Conservation (phyloP, 2,888 invertebrate genomes). For the Caenorhabditis sp. region DNA sequence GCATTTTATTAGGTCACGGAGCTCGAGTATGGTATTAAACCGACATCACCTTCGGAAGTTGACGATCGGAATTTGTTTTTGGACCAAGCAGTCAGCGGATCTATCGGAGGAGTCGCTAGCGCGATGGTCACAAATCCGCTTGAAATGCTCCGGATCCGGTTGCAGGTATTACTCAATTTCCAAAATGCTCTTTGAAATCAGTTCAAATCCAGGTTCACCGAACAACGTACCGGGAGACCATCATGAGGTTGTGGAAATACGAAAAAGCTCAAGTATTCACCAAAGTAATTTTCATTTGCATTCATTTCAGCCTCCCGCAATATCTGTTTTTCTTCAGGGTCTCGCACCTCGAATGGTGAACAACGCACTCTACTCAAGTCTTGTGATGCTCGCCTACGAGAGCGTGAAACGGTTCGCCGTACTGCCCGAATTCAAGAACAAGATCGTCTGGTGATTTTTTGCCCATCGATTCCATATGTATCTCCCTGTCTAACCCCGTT, state of each 20-base stretch:
- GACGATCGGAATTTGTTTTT: constrained; percentile 69
- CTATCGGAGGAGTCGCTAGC: constrained; percentile 72
- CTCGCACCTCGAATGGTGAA: constrained; percentile 74
- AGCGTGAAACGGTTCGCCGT: constrained; percentile 73
- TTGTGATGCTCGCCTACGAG: constrained; percentile 76
- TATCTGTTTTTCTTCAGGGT: constrained; percentile 65
- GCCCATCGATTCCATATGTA: constrained; percentile 23
- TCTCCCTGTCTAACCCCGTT: constrained; percentile 23
- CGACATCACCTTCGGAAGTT: constrained; percentile 56
- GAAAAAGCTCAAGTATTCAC: constrained; percentile 74
- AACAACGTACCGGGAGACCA: constrained; percentile 72
- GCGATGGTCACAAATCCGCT: constrained; percentile 75
- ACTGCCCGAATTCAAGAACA: constrained; percentile 70
- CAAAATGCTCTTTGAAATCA: no score
- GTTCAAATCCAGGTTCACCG: constrained; percentile 76
- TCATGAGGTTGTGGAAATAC: constrained; percentile 70
- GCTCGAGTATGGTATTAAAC: constrained; percentile 56
- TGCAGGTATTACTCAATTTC: constrained; percentile 60
- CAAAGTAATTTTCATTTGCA: constrained; percentile 56
- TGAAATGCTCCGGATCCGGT: constrained; percentile 73
- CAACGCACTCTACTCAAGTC: constrained; percentile 73
- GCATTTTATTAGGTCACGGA: constrained; percentile 52
- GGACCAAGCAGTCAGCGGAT: constrained; percentile 73
- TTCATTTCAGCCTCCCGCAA: neutral
- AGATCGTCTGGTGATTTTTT: constrained; percentile 72